Conservation (phyloP, 2,113 vertebrate genomes). For the Calcarius ornatus region DNA sequence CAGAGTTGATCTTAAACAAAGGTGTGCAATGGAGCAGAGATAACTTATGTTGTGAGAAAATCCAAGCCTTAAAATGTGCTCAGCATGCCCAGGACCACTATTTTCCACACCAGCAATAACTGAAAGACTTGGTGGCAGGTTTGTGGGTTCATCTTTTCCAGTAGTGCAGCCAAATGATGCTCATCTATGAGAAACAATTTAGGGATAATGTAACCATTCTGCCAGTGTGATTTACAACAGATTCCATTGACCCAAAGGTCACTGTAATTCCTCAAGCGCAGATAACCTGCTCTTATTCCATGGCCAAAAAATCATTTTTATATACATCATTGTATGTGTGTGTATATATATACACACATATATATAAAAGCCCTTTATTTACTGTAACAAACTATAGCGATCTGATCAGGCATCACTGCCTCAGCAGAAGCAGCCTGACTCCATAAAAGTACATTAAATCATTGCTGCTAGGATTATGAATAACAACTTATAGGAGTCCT, state of each 20-base stretch:
- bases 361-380: not conserved
- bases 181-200: not conserved
- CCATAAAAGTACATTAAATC: conserved; percentile 32
- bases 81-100: not conserved
- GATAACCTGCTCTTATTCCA: not conserved
- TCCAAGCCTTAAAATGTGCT: not conserved
- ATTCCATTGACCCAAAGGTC: not conserved
- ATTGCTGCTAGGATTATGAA: not conserved
- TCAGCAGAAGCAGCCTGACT: not conserved
- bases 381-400: not conserved
- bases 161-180: not conserved
- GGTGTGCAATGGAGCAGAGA: not conserved
- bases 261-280: not conserved
- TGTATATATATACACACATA: not conserved
- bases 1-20: not conserved
- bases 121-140: not conserved
- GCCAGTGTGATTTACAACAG: not conserved
- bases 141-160: not conserved
- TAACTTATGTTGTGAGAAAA: not conserved
- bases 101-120: not conserved
- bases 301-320: not conserved
- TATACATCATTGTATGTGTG: not conserved
- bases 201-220: not conserved
- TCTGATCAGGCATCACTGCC: not conserved
- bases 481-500: conserved; percentile 8